These are phyloP conservation scores for Mixornis gularis DNA, from an alignment of 2,113 vertebrate species.

Conservation along the genomic window DNA sequence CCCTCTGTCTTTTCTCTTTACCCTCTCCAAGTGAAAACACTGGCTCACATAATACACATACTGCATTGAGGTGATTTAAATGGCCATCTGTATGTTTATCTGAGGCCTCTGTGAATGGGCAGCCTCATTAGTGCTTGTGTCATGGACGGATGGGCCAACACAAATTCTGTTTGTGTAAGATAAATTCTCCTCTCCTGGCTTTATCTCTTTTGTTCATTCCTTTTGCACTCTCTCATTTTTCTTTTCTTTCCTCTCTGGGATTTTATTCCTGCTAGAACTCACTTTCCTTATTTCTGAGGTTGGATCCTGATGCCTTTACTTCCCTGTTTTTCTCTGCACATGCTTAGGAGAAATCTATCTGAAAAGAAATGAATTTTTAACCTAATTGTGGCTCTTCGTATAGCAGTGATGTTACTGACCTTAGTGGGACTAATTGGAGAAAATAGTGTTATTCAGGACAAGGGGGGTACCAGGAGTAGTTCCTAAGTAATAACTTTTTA, in stretches of 20 bases:
- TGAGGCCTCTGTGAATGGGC: background rate
- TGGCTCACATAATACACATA: background rate
- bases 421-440: background rate
- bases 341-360: background rate
- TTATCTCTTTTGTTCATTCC: background rate
- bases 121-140: slow-evolving; percentile 43
- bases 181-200: slow-evolving; percentile 13
- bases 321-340: background rate
- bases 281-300: background rate
- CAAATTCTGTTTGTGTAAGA: slow-evolving; percentile 45
- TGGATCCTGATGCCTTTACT: background rate
- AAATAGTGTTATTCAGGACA: background rate
- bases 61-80: slow-evolving; percentile 30
- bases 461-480: background rate
- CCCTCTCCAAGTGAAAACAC: slow-evolving; percentile 11
- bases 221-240: background rate
- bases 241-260: background rate
- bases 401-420: background rate
- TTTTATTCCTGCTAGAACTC: background rate
- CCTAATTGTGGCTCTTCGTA: background rate
- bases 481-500: background rate
- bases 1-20: slow-evolving; percentile 28
- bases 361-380: background rate
- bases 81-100: slow-evolving; percentile 37
- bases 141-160: slow-evolving; percentile 20